Evolutionary conservation across 2,888 invertebrate species (phyloP).

Genomic region (Melangyna quadrimaculata): DNA sequence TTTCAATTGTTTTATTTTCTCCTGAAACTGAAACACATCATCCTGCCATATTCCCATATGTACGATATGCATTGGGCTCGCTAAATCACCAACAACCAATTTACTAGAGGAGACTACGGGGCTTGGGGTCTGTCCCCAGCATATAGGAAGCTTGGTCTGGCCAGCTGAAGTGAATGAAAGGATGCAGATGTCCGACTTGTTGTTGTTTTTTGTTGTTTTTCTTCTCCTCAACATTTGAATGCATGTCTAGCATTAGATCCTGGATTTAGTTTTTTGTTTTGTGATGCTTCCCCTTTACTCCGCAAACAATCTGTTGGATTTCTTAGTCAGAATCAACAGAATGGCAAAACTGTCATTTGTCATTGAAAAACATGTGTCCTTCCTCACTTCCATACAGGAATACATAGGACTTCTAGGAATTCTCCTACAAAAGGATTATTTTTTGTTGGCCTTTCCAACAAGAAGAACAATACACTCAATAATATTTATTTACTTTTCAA

Average conservation of each 20-base stretch:
- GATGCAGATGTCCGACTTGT: slow-evolving; percentile 39
- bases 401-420: not conserved
- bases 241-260: slow-evolving; percentile 22
- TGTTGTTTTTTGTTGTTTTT: not conserved
- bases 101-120: slow-evolving; percentile 5
- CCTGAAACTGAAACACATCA: slow-evolving; percentile 21
- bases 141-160: not conserved
- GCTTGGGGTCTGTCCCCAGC: not conserved
- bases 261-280: not conserved
- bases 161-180: slow-evolving; percentile 10
- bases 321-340: slow-evolving; percentile 38
- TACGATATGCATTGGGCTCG: not conserved
- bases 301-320: slow-evolving; percentile 50
- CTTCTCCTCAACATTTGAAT: slow-evolving; percentile 7
- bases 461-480: slow-evolving; percentile 55
- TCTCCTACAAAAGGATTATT: not conserved
- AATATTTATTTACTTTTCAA: slow-evolving; percentile 61
- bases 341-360: slow-evolving; percentile 47
- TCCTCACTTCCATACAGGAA: not conserved
- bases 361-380: slow-evolving; percentile 55
- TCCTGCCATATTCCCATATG: not conserved
- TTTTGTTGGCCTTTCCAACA: slow-evolving; percentile 9
- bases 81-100: slow-evolving; percentile 23
- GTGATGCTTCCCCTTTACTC: not conserved
- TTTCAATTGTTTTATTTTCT: slow-evolving; percentile 67